Base-by-base conservation (phyloP, 1,140 invertebrate species). In the Mycetomoellerius zeteki region DNA sequence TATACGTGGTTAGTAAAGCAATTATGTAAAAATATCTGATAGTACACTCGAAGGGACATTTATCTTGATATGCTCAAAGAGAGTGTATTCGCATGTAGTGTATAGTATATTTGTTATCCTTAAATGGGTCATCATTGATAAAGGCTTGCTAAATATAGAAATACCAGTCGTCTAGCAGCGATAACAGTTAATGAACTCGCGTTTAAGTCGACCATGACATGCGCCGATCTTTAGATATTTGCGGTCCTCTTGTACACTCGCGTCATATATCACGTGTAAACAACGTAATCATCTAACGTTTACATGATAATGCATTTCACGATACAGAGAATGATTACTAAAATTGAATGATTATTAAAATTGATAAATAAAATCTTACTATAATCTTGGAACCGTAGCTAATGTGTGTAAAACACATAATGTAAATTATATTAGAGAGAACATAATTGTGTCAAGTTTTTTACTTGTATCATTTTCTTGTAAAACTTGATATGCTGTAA, bases 111-210 rank as follows among this genome's bases (percentile, higher is more conserved):
- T 72, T 58, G 10, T 72, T 71, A 71, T 14, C 21, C 5, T 43
- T 47, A 82, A 72, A 72, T 82, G 19, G 65, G 16, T 81, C 78
- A 56, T 72, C 78, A 3, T n/a, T 21, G 78, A 72, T 58, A 50
- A 86, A 56, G 7, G 4, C 4, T 43, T 24, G 24, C n/a, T 71
- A 86, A 78, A 60, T 80, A 86, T 58, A 86, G 64, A 78, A 71
- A n/a, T 52, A 64, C 14, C 12, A 24, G 12, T 33, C 43, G 19
- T 52, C 33, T 67, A 78, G 16, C 2, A 50, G 24, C 30, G 84
- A 86, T 56, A 75, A 72, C 12, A 85, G 58, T 81, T 85, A 81
- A 86, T 86, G 76, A 88, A 86, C 58, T 86, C 37, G 60, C 69
- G 30, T 60, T 73, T 72, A 65, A 62, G 33, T 64, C 85, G 71